A percentile compares a stretch with the other conserved stretches of the same genome.
phyloP scores from a whole-genome alignment of 2,113 vertebrate species.

The Sarotherodon lohbergeri region DNA sequence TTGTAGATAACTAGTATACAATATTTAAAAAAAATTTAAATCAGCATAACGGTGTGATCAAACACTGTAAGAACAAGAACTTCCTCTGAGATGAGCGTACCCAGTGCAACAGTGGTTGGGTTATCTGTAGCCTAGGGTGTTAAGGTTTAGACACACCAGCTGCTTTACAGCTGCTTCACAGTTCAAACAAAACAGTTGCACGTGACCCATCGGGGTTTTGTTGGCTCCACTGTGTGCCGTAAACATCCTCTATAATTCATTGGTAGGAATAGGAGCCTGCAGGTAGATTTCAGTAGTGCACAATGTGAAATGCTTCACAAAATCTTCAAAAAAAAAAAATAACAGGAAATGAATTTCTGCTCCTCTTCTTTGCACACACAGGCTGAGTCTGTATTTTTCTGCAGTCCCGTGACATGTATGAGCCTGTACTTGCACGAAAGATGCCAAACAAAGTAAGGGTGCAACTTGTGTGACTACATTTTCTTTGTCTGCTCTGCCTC shows the following conservation, averaged over 20 bases:
- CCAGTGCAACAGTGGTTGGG: background rate
- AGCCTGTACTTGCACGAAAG: background rate
- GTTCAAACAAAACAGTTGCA: background rate
- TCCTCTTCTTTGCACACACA: background rate
- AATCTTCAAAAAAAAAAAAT: background rate
- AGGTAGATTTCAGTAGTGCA: background rate
- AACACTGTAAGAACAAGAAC: background rate
- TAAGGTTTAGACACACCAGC: background rate
- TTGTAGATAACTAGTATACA: background rate
- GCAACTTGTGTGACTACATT: background rate
- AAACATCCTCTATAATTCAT: background rate
- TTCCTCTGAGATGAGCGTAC: background rate
- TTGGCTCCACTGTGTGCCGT: background rate
- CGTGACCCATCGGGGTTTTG: background rate
- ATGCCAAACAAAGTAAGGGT: background rate
- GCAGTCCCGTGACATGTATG: background rate
- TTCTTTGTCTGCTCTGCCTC: conserved; percentile 22
- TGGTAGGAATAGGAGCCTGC: background rate
- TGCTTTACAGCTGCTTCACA: background rate
- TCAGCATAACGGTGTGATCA: background rate
- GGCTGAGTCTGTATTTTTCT: background rate
- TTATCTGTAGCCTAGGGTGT: background rate
- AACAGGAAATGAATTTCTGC: background rate
- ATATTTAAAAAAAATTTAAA: rapidly evolving
- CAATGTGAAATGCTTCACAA: background rate